A percentile compares a stretch with the other conserved stretches of the same genome.
These are phyloP conservation scores for Calypte anna DNA, from an alignment of 2,113 vertebrate genomes.

Conservation along the genomic window DNA sequence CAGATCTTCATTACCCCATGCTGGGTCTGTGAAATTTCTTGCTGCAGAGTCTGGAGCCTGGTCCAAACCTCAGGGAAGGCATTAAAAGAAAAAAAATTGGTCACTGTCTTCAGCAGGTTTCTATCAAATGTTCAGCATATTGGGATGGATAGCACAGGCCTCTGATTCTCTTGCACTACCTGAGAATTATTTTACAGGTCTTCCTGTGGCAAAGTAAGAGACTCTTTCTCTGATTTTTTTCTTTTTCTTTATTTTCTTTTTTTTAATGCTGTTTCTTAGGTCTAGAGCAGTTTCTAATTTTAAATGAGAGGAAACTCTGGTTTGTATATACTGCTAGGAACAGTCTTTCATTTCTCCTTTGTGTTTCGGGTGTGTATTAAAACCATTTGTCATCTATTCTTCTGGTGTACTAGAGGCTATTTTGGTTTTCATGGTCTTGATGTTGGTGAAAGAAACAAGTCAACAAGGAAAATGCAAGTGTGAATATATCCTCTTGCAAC, in stretches of 20 bases:
- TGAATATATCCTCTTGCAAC: conserved; percentile 50
- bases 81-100: background rate
- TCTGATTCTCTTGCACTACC: background rate
- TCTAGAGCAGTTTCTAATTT: conserved; percentile 61
- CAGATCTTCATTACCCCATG: background rate
- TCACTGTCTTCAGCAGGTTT: background rate
- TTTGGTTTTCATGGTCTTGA: conserved; percentile 59
- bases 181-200: background rate
- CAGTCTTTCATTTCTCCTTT: conserved; percentile 69
- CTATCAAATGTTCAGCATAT: background rate
- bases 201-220: background rate
- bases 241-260: background rate
- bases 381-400: conserved; percentile 51
- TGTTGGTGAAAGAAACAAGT: conserved; percentile 57
- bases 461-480: conserved; percentile 70
- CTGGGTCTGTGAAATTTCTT: conserved; percentile 30
- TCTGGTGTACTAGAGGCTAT: conserved; percentile 34
- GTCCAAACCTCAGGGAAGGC: background rate
- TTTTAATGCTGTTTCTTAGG: background rate
- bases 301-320: conserved; percentile 59
- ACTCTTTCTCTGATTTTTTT: conserved; percentile 30
- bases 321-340: conserved; percentile 64
- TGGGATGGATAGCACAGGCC: background rate
- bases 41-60: background rate
- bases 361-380: conserved; percentile 15